Conservation (phyloP, 2,888 invertebrate species). For the Anoncus sp. region DNA sequence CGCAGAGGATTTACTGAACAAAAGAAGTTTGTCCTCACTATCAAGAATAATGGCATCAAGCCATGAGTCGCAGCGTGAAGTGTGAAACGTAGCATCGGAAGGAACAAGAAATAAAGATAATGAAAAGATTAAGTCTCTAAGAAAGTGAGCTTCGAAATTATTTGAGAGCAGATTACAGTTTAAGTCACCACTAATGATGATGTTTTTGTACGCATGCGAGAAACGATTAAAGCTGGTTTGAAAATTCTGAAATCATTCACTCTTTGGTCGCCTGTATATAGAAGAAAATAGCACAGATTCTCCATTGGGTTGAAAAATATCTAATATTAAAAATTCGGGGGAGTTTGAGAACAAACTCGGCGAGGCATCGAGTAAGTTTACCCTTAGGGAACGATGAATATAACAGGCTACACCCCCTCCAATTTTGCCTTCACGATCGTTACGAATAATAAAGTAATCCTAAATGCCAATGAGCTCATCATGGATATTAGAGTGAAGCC, state of each 20-base stretch:
- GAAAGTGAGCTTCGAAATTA: background rate
- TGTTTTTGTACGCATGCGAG: too few species aligned
- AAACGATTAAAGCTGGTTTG: too few species aligned
- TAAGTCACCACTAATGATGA: too few species aligned
- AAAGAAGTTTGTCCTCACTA: background rate
- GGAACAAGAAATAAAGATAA: background rate
- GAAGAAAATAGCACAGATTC: background rate
- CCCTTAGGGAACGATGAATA: conserved; percentile 31
- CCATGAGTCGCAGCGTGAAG: background rate
- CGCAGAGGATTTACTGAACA: conserved; percentile 5
- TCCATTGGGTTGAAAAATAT: too few species aligned
- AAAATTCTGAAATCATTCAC: background rate
- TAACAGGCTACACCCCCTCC: conserved; percentile 48
- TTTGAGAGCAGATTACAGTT: background rate
- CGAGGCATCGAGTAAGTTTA: conserved; percentile 5
- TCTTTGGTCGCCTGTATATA: conserved; percentile 22
- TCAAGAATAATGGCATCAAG: conserved; percentile 16
- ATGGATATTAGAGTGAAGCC: conserved; percentile 12
- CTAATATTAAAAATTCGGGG: too few species aligned
- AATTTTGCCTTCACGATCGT: background rate
- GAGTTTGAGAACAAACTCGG: too few species aligned
- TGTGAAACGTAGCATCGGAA: background rate
- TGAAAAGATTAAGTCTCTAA: background rate
- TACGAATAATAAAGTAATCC: too few species aligned
- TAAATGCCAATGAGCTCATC: conserved; percentile 7